Evolutionary conservation across 2,888 invertebrate species (phyloP), one percentile per base, ranked within the genome.

Genomic region (Lepidocyrtoides sp.): DNA sequence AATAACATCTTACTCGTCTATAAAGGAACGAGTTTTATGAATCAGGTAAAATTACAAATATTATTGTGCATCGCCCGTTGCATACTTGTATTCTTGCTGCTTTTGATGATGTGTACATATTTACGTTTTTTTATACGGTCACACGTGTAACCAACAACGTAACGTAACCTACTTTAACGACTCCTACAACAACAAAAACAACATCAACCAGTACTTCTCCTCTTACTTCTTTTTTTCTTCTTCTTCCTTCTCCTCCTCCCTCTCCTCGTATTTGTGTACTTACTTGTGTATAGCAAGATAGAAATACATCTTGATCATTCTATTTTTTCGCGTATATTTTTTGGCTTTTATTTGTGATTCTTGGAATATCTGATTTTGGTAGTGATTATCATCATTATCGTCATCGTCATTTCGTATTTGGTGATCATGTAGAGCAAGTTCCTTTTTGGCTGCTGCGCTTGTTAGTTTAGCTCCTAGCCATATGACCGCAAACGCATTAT

Each of bases 111-210:
- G 36, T 23, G 75, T 51, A 14, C 48, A 48, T 72, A 48, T 75
- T 75, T 48, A 48, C 48, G 14, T 69, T n/a, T n/a, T 48, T 44
- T 44, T 75, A 23, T 48, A 75, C 75, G 75, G 75, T 75, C 75
- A 75, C 75, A 75, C 75, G 75, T 75, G 75, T 75, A 75, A 75
- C 44, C 48, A 75, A 75, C 75, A 75, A 75, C 75, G 26, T 29
- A 75, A 75, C 75, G 48, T 75, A 75, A 75, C 75, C 75, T 75
- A 75, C 75, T 75, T 75, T 75, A 48, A 48, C 26, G 51, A 17
- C 44, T 75, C 23, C 20, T 41, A 72, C 72, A 17, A 17, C 72
- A 29, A 63, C 63, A 14, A 63, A 26, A 2, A 36, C 44, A 8
- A 32, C 32, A 12, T 63, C 32, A 32, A 32, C 36, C 23, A 14